A percentile compares a stretch with the other conserved stretches of the same genome.
phyloP scores from a whole-genome alignment of 1,140 invertebrate genomes.

The Panagrolaimus sp. region DNA sequence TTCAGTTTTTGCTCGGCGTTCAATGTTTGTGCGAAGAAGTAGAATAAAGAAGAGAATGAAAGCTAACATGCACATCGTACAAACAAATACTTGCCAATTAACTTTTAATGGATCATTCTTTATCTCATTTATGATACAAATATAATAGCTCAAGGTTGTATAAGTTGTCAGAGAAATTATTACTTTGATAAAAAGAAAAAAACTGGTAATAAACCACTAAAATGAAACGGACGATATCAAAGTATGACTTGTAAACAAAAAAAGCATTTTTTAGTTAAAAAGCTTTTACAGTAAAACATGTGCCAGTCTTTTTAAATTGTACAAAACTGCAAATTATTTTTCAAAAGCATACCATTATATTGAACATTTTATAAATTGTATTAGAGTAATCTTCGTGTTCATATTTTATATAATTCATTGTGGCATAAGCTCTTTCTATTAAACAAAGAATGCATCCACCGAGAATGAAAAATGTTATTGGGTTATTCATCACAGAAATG shows the following conservation, averaged over 20 bases:
- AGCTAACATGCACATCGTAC: not conserved
- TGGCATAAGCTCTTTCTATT: constrained; percentile 1
- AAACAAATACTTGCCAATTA: constrained; percentile 1
- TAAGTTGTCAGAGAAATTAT: not conserved
- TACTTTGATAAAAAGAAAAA: not conserved
- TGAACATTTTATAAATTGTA: not conserved
- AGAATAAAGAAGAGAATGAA: not conserved
- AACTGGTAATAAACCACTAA: constrained; percentile 6
- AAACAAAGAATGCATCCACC: not conserved
- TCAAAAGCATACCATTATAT: constrained; percentile 2
- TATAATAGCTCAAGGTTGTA: not conserved
- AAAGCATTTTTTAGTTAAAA: no score
- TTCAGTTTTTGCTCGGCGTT: not conserved
- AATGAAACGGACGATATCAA: not conserved
- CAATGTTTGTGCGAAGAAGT: not conserved
- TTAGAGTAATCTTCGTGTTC: not conserved
- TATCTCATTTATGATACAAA: not conserved
- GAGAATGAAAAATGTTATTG: constrained; percentile 4
- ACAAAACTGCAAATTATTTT: no score
- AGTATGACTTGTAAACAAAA: no score
- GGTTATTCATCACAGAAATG: not conserved
- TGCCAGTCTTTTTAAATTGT: no score
- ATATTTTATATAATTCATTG: constrained; percentile 12
- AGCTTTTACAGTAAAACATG: no score
- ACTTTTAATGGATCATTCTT: not conserved